A percentile compares a stretch with the other conserved stretches of the same genome.
Conservation (phyloP, 1,140 invertebrate species). For the Dinoponera quadriceps region DNA sequence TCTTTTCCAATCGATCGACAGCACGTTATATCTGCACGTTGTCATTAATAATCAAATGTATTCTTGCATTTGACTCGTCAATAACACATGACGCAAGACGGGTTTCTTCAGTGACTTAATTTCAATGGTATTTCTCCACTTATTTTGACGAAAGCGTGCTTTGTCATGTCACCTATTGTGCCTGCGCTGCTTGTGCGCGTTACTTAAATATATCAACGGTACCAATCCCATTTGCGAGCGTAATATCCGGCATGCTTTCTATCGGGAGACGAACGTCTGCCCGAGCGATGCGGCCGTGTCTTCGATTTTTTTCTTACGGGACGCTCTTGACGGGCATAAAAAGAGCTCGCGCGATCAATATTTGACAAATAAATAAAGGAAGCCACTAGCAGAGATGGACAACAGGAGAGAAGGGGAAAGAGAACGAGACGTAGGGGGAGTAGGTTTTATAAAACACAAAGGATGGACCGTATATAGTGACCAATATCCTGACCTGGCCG, state of each 20-base stretch:
- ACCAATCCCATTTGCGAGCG: slow-evolving; percentile 32
- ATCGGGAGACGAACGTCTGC: slow-evolving; percentile 9
- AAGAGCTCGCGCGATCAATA: slow-evolving; percentile 70
- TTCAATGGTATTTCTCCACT: slow-evolving; percentile 42
- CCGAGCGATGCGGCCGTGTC: slow-evolving; percentile 7
- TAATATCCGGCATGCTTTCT: slow-evolving; percentile 37
- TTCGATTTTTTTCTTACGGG: slow-evolving; percentile 36
- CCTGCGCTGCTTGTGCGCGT: slow-evolving; percentile 6
- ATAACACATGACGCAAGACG: slow-evolving; percentile 17
- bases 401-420: slow-evolving; percentile 26
- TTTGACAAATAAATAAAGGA: slow-evolving; percentile 78
- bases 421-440: slow-evolving; percentile 35
- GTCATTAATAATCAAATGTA: slow-evolving; percentile 26
- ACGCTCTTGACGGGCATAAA: slow-evolving; percentile 37
- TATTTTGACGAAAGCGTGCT: slow-evolving; percentile 51
- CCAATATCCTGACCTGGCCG: slow-evolving; percentile 78
- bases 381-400: slow-evolving; percentile 58
- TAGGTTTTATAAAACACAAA: slow-evolving; percentile 77
- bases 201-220: slow-evolving; percentile 52
- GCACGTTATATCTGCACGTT: slow-evolving; percentile 1
- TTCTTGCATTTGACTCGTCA: neutral
- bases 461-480: slow-evolving; percentile 74
- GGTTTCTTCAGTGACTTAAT: slow-evolving; percentile 42
- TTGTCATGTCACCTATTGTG: slow-evolving; percentile 46
- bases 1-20: neutral